Conservation (phyloP, 2,888 invertebrate species). For the Tiliacea citrago region DNA sequence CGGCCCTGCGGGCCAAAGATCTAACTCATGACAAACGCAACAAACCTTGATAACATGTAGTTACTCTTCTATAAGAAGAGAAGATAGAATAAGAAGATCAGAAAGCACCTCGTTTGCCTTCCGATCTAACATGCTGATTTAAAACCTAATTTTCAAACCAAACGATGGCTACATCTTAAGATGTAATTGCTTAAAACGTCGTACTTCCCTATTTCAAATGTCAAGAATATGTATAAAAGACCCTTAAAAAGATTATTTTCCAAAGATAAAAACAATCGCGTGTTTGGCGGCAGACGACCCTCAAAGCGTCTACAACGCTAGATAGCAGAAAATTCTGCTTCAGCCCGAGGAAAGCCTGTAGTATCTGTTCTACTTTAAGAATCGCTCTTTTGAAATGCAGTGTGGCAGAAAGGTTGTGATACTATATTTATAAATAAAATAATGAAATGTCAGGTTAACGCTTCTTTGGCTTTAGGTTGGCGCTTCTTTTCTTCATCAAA, state of each 20-base stretch:
- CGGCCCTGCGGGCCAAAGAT: neutral
- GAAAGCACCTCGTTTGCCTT: no score
- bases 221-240: neutral
- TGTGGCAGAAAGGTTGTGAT: constrained; percentile 28
- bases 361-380: neutral
- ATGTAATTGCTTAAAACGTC: neutral
- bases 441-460: constrained; percentile 40
- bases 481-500: constrained; percentile 28
- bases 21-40: neutral
- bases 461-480: constrained; percentile 30
- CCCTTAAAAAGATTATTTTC: neutral
- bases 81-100: no score
- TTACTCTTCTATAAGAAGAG: no score
- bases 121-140: neutral
- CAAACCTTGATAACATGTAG: no score
- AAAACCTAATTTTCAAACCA: neutral
- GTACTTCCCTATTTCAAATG: no score
- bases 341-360: neutral
- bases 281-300: neutral
- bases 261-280: neutral
- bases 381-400: constrained; percentile 20
- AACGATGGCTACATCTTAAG: neutral
- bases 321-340: neutral
- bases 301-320: neutral
- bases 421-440: constrained; percentile 34